Base-by-base conservation (phyloP, 2,113 vertebrate species). In the Ondatra zibethicus region DNA sequence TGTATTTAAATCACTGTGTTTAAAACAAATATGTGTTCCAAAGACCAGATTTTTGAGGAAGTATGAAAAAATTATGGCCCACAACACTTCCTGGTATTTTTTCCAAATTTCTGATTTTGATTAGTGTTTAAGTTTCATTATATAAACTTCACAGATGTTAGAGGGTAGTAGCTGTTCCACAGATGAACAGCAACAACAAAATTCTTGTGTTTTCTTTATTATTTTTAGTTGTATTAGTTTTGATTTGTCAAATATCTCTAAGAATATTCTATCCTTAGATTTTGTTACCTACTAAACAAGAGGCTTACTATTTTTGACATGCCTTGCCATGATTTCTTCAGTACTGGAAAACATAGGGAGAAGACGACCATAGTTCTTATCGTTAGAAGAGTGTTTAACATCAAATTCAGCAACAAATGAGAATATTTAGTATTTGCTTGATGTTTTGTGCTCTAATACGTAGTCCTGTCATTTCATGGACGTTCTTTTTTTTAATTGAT, bases 251-350 rank as follows among this genome's bases (percentile, higher is more conserved):
- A 2, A 80, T 45, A 90, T 58, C 39, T 88, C 42, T 92, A 86
- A 70, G 63, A 72, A 80, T 31, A 42, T 90, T 86, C 45, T 92
- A 1, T 81, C 9, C 10, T 91, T 89, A 39, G 76, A 72, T 65
- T 94, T 92, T 89, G n/a, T 91, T 89, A 68, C 58, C 94, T 77
- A 73, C 19, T 91, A 50, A 95, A 87, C 88, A 5, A 33, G 47
- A 55, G n/a, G 9, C n/a, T 85, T 72, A 61, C 27, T 88, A 88
- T n/a, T 70, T 87, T 78, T 87, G 52, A 39, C 92, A 39, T 61
- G 17, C 21, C 90, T 90, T 92, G 75, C 36, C 39, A 31, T 75
- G 7, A 47, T 84, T 42, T 23, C 66, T 96, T 93, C 94, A 84
- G 94, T 58, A 89, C 17, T 75, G 33, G 31, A 92, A 93, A 13